Conservation (phyloP, 1,140 invertebrate genomes). For the Aphelenchoides fujianensis region DNA sequence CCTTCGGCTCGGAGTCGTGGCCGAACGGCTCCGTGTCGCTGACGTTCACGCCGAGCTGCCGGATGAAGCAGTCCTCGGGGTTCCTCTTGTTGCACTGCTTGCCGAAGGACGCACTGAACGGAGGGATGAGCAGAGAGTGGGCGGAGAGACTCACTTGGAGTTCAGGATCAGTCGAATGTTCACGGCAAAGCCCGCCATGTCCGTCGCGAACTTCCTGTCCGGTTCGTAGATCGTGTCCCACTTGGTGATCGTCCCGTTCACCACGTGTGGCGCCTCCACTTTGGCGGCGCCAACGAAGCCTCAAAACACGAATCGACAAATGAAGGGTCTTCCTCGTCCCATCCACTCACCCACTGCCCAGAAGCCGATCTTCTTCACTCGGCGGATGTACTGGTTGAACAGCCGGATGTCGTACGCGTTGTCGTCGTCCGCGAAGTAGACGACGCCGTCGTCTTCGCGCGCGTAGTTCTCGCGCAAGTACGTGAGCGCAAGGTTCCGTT, state of each 20-base stretch:
- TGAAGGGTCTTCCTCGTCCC: too few relatives aligned
- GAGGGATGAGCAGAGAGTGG: too few relatives aligned
- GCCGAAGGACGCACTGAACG: too few relatives aligned
- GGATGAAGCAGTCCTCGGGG: constrained; percentile 86
- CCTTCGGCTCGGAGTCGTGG: constrained; percentile 45
- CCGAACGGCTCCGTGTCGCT: constrained; percentile 65
- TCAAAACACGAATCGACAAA: constrained; percentile 13
- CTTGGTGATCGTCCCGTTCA: constrained; percentile 30
- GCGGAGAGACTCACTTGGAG: constrained; percentile 22
- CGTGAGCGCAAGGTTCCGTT: background rate
- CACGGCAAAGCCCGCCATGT: constrained; percentile 42
- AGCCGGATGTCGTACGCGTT: background rate
- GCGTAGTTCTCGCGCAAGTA: background rate
- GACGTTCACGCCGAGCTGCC: constrained; percentile 73
- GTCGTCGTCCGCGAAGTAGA: background rate
- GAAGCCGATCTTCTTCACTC: constrained; percentile 34
- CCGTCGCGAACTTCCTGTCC: too few relatives aligned
- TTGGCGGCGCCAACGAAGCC: constrained; percentile 32
- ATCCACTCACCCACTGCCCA: constrained; percentile 36
- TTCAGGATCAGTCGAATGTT: constrained; percentile 32
- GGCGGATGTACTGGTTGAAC: constrained; percentile 21
- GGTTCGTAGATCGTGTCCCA: constrained; percentile 35
- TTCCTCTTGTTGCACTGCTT: background rate
- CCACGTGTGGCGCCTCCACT: constrained; percentile 31
- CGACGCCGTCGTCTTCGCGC: background rate